Conservation (phyloP, 2,797 vertebrate species). For the Rhyacichthys aspro region DNA sequence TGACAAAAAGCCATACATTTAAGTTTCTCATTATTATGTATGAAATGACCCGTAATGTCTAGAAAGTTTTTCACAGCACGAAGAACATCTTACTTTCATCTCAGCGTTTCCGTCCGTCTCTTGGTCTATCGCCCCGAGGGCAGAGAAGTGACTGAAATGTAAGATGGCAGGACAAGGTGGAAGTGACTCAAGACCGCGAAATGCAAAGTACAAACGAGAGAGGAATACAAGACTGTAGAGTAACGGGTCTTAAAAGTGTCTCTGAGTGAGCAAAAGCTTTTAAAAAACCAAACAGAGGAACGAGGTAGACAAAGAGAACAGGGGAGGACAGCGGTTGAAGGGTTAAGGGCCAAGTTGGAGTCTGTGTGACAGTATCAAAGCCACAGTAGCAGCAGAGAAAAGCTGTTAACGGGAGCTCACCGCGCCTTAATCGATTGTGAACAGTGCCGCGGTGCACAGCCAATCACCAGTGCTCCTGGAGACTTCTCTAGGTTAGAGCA, state of each 20-base stretch:
- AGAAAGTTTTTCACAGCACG: constrained; percentile 32
- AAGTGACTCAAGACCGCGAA: constrained; percentile 53
- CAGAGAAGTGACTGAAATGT: constrained; percentile 48
- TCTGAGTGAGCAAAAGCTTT: constrained; percentile 51
- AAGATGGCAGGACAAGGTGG: constrained; percentile 61
- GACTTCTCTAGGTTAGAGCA: constrained; percentile 79
- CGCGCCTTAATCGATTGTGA: constrained; percentile 85
- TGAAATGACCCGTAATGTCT: constrained; percentile 25
- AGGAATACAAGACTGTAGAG: constrained; percentile 25
- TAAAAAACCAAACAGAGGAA: constrained; percentile 57
- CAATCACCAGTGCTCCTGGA: constrained; percentile 77
- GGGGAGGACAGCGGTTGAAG: constrained; percentile 45
- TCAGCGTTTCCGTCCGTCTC: constrained; percentile 26
- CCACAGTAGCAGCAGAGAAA: constrained; percentile 76
- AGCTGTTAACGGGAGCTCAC: constrained; percentile 80
- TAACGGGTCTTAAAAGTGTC: constrained; percentile 35
- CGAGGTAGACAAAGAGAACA: constrained; percentile 44
- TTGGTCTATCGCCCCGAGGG: constrained; percentile 25
- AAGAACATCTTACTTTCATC: constrained; percentile 35
- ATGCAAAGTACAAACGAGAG: constrained; percentile 22
- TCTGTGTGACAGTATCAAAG: constrained; percentile 78
- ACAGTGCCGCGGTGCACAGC: constrained; percentile 76
- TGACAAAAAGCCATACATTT: not conserved
- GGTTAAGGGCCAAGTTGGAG: constrained; percentile 72
- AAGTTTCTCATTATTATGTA: constrained; percentile 32